Conservation (phyloP, 2,797 vertebrate species). For the Lepidocolaptes lacrymiger region DNA sequence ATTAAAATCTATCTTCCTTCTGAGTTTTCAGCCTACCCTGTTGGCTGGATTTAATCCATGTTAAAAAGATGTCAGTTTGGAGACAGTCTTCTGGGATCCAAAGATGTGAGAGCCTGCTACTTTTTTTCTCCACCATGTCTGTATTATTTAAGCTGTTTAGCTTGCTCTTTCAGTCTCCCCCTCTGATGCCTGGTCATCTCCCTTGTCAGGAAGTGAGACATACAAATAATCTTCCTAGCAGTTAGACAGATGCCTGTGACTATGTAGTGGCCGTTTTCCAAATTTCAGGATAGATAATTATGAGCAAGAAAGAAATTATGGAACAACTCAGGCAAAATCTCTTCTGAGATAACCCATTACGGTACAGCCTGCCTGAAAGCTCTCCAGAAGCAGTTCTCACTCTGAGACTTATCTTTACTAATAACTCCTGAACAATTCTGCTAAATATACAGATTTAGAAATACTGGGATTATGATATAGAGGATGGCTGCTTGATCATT, state of each 20-base stretch:
- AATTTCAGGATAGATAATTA: background rate
- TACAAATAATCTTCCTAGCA: background rate
- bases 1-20: background rate
- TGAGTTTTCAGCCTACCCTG: background rate
- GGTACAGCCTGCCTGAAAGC: background rate
- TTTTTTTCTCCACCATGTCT: background rate
- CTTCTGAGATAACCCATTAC: background rate
- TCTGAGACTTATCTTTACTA: background rate
- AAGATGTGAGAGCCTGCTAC: background rate
- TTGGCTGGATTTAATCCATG: background rate
- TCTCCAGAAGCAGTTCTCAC: background rate
- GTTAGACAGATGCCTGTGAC: background rate
- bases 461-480: background rate
- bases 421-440: background rate
- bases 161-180: background rate
- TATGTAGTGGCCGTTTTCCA: background rate
- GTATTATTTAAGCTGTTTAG: background rate
- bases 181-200: background rate
- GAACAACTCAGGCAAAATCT: background rate
- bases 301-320: background rate
- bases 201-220: background rate
- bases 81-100: background rate
- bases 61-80: background rate
- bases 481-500: background rate
- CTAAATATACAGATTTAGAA: slow-evolving; percentile 27